Evolutionary conservation across 1,140 invertebrate genomes (phyloP), one percentile per base, ranked within the genome.

Genomic region (Cheumatopsyche charites): DNA sequence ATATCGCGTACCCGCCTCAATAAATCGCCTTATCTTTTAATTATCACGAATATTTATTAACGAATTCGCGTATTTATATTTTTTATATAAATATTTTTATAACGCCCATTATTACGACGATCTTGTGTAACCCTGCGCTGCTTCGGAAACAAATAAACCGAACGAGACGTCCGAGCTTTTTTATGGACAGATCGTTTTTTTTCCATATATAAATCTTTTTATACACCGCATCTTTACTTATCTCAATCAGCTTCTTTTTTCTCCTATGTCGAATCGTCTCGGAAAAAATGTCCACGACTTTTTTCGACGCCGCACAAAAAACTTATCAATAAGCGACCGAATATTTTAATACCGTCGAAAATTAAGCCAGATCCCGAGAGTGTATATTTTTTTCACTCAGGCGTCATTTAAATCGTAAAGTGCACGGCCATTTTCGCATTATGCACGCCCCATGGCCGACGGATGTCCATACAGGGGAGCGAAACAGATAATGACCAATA

Each of bases 191-290:
- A 55, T 15, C 17, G 11, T 58, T 58, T 58, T 55, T 70, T 75
- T 74, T 68, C 72, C n/a, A n/a, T 75, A 69, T 58, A 62, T 15
- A 47, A 47, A 15, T 67, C 29, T 62, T 62, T 65, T 75, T 75
- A 68, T 72, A 69, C 62, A 45, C 73, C 73, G 65, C 70, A 71
- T 68, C 73, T 71, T 70, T 63, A 72, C 73, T 75, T 75, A 75
- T 75, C 73, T 75, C 71, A 75, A 75, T 75, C 73, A 75, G 67
- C 61, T 41, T 52, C 47, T 68, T 62, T 75, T 70, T 68, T 66
- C 47, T 49, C 61, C 45, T 15, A 23, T 47, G 45, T 71, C 43
- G 26, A 52, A 55, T 43, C 62, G 49, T 15, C 17, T 36, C 11
- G 25, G 23, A 66, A 43, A 66, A 66, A 66, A 66, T 45, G 55